A percentile compares a stretch with the other conserved stretches of the same genome.
Evolutionary conservation across 2,797 vertebrate species (phyloP).

Genomic region (Nyctibius grandis): DNA sequence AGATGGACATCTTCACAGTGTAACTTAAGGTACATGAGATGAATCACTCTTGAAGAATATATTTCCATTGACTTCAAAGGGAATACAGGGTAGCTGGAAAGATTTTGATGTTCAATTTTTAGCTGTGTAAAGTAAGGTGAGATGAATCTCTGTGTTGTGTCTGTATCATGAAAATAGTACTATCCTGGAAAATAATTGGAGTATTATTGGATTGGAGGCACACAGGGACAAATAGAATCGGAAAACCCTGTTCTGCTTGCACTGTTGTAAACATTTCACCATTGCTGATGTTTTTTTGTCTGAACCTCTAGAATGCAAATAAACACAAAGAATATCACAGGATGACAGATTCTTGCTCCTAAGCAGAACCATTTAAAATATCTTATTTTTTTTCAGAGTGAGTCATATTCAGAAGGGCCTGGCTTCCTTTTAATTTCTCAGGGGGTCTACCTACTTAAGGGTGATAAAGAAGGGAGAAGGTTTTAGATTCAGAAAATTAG

Average conservation of each 20-base stretch:
- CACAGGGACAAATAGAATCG: not conserved
- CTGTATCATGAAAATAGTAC: not conserved
- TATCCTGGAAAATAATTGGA: not conserved
- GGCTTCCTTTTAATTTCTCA: not conserved
- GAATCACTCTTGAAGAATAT: not conserved
- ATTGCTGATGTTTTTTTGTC: not conserved
- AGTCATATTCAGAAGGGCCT: not conserved
- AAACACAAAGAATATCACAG: not conserved
- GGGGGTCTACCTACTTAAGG: not conserved
- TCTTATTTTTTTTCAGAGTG: not conserved
- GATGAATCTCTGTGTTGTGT: not conserved
- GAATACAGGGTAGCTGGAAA: not conserved
- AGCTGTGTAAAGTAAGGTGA: not conserved
- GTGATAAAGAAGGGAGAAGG: not conserved
- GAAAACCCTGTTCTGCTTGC: not conserved
- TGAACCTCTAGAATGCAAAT: not conserved
- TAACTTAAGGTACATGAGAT: not conserved
- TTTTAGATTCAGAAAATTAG: not conserved
- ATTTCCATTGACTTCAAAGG: not conserved
- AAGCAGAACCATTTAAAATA: too few species aligned
- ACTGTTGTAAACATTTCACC: not conserved
- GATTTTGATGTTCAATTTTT: not conserved
- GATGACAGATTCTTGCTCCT: not conserved
- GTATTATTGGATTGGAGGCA: too few species aligned
- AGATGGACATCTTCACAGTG: not conserved